Evolutionary conservation across 1,140 invertebrate genomes (phyloP).

Genomic region (Tetramorium alpestre): DNA sequence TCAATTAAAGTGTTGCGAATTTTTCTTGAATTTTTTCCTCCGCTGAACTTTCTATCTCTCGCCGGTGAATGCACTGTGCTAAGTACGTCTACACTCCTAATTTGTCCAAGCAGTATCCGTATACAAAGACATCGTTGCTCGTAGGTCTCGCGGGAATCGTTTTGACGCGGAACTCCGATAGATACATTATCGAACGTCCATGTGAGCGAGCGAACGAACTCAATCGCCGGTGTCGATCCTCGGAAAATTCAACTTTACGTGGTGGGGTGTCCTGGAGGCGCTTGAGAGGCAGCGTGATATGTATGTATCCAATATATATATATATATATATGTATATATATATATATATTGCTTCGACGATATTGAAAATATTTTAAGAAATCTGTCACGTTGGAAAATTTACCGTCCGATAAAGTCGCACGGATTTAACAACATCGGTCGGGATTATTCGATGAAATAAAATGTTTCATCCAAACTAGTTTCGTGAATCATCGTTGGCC

Average conservation of each 20-base stretch:
- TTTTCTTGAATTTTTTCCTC: constrained; percentile 38
- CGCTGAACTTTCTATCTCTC: constrained; percentile 22
- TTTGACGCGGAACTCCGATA: constrained; percentile 22
- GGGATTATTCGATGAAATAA: constrained; percentile 19
- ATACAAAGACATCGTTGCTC: constrained; percentile 3
- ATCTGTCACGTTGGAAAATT: constrained; percentile 47
- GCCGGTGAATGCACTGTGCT: background rate
- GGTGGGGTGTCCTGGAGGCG: background rate
- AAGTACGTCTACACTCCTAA: constrained; percentile 23
- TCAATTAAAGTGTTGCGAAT: constrained; percentile 68
- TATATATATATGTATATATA: background rate
- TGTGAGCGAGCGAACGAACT: constrained; percentile 15
- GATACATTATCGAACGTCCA: constrained; percentile 37
- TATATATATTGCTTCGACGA: background rate
- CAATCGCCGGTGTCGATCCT: constrained; percentile 46
- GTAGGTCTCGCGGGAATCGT: constrained; percentile 5
- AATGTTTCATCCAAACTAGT: background rate
- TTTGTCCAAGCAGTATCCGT: constrained; percentile 26
- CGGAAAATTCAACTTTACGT: constrained; percentile 52
- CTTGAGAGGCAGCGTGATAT: constrained; percentile 12
- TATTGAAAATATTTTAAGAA: constrained; percentile 63
- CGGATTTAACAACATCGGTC: constrained; percentile 47
- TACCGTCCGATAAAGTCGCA: constrained; percentile 49
- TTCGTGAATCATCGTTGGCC: background rate
- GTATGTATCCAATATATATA: background rate